Conservation (phyloP, 2,797 vertebrate genomes). For the Myotis myotis region DNA sequence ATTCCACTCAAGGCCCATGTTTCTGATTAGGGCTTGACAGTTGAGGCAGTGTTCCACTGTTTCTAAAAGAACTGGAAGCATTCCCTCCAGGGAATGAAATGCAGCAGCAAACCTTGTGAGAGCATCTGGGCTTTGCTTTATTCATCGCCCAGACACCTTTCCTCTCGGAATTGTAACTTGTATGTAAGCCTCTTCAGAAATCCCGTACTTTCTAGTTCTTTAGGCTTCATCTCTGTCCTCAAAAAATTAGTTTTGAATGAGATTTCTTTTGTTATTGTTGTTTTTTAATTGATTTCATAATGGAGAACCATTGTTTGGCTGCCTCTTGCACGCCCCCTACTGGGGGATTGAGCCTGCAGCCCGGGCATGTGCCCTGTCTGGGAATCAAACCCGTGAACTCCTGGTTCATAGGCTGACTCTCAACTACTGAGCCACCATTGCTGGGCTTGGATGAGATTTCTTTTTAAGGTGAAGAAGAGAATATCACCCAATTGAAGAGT, state of each 20-base stretch:
- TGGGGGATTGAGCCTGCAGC: no score
- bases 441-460: not conserved
- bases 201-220: not conserved
- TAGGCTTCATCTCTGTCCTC: not conserved
- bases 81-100: conserved; percentile 41
- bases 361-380: no score
- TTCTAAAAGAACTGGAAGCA: not conserved
- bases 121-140: not conserved
- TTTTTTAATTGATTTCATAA: no score
- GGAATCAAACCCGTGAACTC: no score
- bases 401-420: no score
- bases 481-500: not conserved
- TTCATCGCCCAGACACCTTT: not conserved
- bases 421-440: no score
- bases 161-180: not conserved
- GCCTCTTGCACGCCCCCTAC: no score
- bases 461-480: not conserved
- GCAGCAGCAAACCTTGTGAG: not conserved
- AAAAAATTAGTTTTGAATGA: not conserved
- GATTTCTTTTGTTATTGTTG: not conserved
- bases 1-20: conserved; percentile 25
- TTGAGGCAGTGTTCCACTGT: conserved; percentile 44
- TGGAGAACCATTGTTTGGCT: no score
- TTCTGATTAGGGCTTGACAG: conserved; percentile 67
- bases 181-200: fast-evolving